Percentiles rank a stretch among this genome's conserved stretches.
Conservation (phyloP, 2,888 invertebrate species). For the Caenorhabditis drosophilae region DNA sequence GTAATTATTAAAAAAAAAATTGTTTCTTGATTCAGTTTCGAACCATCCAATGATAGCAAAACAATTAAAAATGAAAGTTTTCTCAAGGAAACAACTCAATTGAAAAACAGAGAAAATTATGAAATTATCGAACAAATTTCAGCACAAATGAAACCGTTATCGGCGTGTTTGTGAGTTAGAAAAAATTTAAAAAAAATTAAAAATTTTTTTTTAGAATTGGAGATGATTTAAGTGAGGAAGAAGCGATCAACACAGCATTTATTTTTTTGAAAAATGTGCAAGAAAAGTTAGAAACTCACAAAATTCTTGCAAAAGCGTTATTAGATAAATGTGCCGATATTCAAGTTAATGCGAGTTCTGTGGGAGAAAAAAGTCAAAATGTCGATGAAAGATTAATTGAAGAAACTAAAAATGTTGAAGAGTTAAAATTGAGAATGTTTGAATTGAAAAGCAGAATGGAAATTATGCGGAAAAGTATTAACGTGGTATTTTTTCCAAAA, state of each 20-base stretch:
- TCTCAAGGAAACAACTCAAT: neutral
- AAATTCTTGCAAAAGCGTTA: neutral
- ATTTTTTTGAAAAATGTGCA: constrained; percentile 15
- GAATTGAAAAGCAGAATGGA: constrained; percentile 17
- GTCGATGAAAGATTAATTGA: constrained; percentile 21
- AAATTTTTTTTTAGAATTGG: constrained; percentile 9
- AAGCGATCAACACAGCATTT: constrained; percentile 16
- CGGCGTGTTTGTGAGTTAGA: constrained; percentile 19
- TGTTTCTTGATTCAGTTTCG: too few relatives aligned
- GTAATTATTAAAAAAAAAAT: neutral
- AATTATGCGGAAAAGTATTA: constrained; percentile 10
- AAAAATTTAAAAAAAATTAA: neutral
- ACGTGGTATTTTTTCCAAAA: constrained; percentile 2
- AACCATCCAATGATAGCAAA: neutral
- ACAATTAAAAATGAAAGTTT: neutral
- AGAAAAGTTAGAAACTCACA: constrained; percentile 11
- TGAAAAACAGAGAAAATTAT: neutral
- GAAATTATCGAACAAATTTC: neutral
- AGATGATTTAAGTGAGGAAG: constrained; percentile 11
- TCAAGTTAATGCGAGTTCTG: neutral
- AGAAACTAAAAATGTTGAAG: constrained; percentile 16
- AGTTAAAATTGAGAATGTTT: constrained; percentile 12
- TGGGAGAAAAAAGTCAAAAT: constrained; percentile 2
- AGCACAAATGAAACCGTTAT: constrained; percentile 6
- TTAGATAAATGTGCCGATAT: constrained; percentile 9